phyloP scores from a whole-genome alignment of 2,888 invertebrate species.

The Melieria omissa region DNA sequence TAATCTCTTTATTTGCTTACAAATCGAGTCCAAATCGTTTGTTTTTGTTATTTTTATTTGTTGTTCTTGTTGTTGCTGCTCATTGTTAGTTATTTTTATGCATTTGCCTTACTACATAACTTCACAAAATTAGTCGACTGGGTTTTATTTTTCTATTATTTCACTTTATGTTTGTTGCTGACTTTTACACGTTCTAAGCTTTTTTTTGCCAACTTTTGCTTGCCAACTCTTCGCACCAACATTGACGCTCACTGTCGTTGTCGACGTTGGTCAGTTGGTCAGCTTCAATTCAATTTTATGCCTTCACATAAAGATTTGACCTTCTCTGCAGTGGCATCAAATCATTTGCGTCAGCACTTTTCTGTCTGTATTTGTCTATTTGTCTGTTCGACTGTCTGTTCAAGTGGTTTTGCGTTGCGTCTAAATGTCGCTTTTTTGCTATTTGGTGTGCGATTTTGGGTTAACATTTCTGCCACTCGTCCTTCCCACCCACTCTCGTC shows the following conservation, averaged over 20 bases:
- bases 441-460: no score
- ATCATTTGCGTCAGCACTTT: not conserved
- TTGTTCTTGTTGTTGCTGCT: no score
- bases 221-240: not conserved
- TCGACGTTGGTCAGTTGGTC: not conserved
- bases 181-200: not conserved
- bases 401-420: constrained; percentile 1
- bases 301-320: constrained; percentile 15
- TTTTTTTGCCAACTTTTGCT: constrained; percentile 15
- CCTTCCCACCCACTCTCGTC: not conserved
- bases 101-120: no score
- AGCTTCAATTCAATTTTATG: constrained; percentile 27
- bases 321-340: not conserved
- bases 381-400: not conserved
- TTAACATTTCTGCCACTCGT: not conserved
- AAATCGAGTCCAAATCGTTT: constrained; percentile 42
- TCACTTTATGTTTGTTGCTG: not conserved
- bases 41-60: not conserved
- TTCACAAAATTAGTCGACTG: not conserved
- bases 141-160: constrained; percentile 28
- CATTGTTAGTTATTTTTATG: no score
- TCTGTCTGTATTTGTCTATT: not conserved
- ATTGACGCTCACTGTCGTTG: not conserved
- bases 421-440: not conserved
- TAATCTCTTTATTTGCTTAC: constrained; percentile 49